Percentiles rank a stretch among this genome's conserved stretches.
These are phyloP conservation scores for Coendou prehensilis DNA, from an alignment of 2,797 vertebrate species.

Conservation along the genomic window DNA sequence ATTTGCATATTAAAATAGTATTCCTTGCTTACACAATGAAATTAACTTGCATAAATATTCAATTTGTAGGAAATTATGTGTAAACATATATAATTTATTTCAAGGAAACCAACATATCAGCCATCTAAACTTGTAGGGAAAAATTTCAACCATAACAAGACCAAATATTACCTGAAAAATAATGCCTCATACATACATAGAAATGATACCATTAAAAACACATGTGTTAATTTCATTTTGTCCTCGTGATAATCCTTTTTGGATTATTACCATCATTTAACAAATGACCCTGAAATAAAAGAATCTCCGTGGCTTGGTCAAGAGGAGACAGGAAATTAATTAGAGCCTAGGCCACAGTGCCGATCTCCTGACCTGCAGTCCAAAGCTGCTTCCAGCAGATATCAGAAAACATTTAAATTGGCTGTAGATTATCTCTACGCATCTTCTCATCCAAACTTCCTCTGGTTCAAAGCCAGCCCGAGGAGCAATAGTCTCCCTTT, in stretches of 20 bases:
- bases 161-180: slow-evolving; percentile 36
- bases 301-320: neutral
- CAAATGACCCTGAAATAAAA: slow-evolving; percentile 46
- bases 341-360: neutral
- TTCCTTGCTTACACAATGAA: slow-evolving; percentile 50
- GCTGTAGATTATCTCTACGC: neutral
- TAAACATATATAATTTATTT: slow-evolving; percentile 45
- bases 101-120: slow-evolving; percentile 25
- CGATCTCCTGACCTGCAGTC: neutral
- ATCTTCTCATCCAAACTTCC: neutral
- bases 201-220: slow-evolving; percentile 55
- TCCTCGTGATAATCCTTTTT: neutral
- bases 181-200: neutral
- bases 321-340: neutral
- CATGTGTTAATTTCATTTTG: neutral
- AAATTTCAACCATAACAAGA: slow-evolving; percentile 10
- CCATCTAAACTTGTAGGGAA: slow-evolving; percentile 23
- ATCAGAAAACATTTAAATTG: slow-evolving; percentile 7
- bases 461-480: neutral
- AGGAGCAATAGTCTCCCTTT: neutral
- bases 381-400: neutral
- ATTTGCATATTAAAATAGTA: slow-evolving; percentile 61
- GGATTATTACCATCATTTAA: neutral
- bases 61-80: slow-evolving; percentile 52
- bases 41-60: slow-evolving; percentile 31